Percentiles rank a stretch among this genome's conserved stretches.
phyloP scores from a whole-genome alignment of 92 coral and sea anemone genomes.

The Zoanthus solanderi region DNA sequence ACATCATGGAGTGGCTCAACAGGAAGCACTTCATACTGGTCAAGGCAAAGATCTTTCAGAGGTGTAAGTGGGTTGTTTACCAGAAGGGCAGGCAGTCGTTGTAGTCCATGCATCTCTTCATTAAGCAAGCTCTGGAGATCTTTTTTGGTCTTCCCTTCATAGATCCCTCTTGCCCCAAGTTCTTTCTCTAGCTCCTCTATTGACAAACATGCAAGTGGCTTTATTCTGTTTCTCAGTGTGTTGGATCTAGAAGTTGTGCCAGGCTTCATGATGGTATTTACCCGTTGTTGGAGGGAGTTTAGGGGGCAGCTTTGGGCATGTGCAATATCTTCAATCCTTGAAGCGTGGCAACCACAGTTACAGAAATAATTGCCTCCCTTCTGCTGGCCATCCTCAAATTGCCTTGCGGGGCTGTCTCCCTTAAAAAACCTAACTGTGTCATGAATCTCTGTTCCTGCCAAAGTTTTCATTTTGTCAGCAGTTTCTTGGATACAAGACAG shows the following conservation, averaged over 20 bases:
- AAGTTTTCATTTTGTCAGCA: constrained; percentile 19
- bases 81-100: constrained; percentile 64
- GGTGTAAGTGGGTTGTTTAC: constrained; percentile 54
- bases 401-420: constrained; percentile 66
- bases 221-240: constrained; percentile 24
- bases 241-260: constrained; percentile 32
- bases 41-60: constrained; percentile 56
- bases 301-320: constrained; percentile 58
- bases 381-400: constrained; percentile 66
- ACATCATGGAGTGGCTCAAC: constrained; percentile 57
- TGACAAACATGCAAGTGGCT: constrained; percentile 45
- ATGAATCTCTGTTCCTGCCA: constrained; percentile 4
- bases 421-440: constrained; percentile 43
- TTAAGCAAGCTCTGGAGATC: constrained; percentile 52
- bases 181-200: constrained; percentile 54
- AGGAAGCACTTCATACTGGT: constrained; percentile 63
- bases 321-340: constrained; percentile 39
- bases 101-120: constrained; percentile 57
- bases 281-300: constrained; percentile 36
- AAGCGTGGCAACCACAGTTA: constrained; percentile 34
- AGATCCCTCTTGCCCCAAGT: constrained; percentile 52
- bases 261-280: constrained; percentile 18
- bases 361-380: constrained; percentile 63
- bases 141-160: constrained; percentile 55
- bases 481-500: constrained; percentile 47